Evolutionary conservation across 2,797 vertebrate genomes (phyloP).

Genomic region (Lagodon rhomboides): DNA sequence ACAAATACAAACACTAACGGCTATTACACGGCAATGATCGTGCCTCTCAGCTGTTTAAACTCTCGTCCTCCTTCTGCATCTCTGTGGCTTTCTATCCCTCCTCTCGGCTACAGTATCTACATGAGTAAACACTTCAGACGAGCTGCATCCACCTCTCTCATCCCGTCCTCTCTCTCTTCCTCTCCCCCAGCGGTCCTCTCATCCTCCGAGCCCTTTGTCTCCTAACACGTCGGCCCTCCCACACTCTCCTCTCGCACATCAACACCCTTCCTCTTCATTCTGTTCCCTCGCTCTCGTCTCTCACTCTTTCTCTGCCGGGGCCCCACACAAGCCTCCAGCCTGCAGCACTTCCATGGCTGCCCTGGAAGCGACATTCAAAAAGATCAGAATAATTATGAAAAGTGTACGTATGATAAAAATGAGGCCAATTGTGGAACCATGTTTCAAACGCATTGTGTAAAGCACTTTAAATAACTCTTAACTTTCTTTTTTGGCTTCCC

Average conservation of each 20-base stretch:
- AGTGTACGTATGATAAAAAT: neutral
- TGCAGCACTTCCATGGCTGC: slow-evolving; percentile 17
- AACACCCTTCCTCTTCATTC: slow-evolving; percentile 41
- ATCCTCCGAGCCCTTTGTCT: slow-evolving; percentile 70
- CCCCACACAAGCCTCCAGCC: slow-evolving; percentile 7
- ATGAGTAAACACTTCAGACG: slow-evolving; percentile 60
- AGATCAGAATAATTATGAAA: neutral
- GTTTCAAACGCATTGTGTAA: neutral
- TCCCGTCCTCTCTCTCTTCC: slow-evolving; percentile 20
- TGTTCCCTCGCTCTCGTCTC: slow-evolving; percentile 18
- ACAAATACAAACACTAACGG: slow-evolving; percentile 35
- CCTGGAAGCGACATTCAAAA: neutral
- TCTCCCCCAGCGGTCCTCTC: slow-evolving; percentile 39
- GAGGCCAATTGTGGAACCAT: neutral
- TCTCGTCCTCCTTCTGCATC: slow-evolving; percentile 28
- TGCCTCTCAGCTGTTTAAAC: slow-evolving; percentile 28
- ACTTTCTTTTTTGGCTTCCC: too few species aligned
- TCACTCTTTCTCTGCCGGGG: slow-evolving; percentile 24
- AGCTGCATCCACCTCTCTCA: slow-evolving; percentile 49
- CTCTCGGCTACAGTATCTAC: slow-evolving; percentile 37
- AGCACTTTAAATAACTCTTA: neutral
- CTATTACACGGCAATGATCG: neutral
- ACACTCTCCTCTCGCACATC: slow-evolving; percentile 63
- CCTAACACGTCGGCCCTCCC: slow-evolving; percentile 59
- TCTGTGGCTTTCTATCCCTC: slow-evolving; percentile 29